These are phyloP conservation scores for Porites australiensis DNA, from an alignment of 64 coral and sea anemone genomes.

Conservation along the genomic window DNA sequence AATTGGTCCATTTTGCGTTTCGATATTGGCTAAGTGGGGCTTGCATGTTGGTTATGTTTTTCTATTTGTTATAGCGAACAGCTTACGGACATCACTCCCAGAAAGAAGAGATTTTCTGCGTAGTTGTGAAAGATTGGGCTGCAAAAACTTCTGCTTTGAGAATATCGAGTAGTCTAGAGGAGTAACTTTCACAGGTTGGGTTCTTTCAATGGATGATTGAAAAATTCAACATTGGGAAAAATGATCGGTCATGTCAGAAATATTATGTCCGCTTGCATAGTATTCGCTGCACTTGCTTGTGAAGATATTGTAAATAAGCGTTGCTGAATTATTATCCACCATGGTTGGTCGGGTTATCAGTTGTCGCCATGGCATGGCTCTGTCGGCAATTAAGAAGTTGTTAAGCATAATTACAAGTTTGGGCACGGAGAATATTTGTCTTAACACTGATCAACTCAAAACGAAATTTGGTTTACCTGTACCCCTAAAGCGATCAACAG, in stretches of 20 bases:
- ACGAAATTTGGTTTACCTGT: constrained; percentile 9
- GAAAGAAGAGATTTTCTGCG: not conserved
- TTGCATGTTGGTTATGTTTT: too few species aligned
- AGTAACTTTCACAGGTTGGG: not conserved
- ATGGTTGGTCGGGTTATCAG: not conserved
- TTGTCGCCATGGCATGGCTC: not conserved
- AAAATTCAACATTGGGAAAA: constrained; percentile 41
- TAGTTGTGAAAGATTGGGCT: not conserved
- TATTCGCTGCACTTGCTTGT: too few species aligned
- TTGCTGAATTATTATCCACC: constrained; percentile 47
- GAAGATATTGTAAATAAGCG: constrained; percentile 68
- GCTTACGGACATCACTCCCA: not conserved
- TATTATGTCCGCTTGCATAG: too few species aligned
- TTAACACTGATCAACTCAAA: not conserved
- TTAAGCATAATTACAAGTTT: not conserved
- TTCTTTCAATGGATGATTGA: not conserved
- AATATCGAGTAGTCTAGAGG: not conserved
- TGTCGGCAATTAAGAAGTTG: not conserved
- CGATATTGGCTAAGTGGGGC: too few species aligned
- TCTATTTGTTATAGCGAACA: not conserved
- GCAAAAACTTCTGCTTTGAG: not conserved
- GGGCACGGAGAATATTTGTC: not conserved
- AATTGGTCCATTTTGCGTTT: too few species aligned
- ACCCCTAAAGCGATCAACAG: constrained; percentile 5
- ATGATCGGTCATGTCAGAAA: not conserved